Conservation (phyloP, 1,140 invertebrate species). For the Branchinecta lindahli region DNA sequence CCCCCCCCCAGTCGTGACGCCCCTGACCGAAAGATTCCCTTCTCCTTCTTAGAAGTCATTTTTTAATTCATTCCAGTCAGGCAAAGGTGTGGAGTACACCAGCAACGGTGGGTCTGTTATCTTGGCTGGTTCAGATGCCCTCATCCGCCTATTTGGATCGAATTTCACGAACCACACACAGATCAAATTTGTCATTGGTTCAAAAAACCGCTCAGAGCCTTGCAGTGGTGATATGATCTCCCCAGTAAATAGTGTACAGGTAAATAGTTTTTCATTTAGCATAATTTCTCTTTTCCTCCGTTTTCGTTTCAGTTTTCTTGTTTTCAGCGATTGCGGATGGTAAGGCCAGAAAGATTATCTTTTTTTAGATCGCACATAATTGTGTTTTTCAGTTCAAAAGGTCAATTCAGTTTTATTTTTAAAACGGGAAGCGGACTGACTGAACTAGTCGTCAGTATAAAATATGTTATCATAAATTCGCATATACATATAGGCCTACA, state of each 20-base stretch:
- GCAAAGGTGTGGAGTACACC: slow-evolving; percentile 41
- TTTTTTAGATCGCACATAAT: too few relatives aligned
- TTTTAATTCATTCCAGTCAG: slow-evolving; percentile 24
- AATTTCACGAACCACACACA: slow-evolving; percentile 46
- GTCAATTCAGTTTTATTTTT: too few relatives aligned
- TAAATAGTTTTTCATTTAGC: slow-evolving; percentile 25
- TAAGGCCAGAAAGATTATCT: too few relatives aligned
- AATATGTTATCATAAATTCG: too few relatives aligned
- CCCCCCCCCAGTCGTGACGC: too few relatives aligned
- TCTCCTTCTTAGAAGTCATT: too few relatives aligned
- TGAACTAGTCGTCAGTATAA: too few relatives aligned
- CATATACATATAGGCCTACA: too few relatives aligned
- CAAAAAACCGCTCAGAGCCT: slow-evolving; percentile 33
- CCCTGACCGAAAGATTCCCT: too few relatives aligned
- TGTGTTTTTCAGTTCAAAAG: too few relatives aligned
- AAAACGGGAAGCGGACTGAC: too few relatives aligned
- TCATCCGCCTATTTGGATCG: slow-evolving; percentile 54
- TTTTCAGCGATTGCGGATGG: too few relatives aligned
- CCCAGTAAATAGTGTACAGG: slow-evolving; percentile 29
- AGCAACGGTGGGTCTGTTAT: slow-evolving; percentile 49
- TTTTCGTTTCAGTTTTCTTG: neutral
- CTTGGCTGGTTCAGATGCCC: slow-evolving; percentile 38
- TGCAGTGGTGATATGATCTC: slow-evolving; percentile 32
- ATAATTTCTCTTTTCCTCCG: slow-evolving; percentile 10
- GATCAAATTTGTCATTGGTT: slow-evolving; percentile 49